Percentiles rank a stretch among this genome's conserved stretches.
These are phyloP conservation scores for Neolamprologus kungweensis DNA, from an alignment of 2,113 vertebrate genomes.

Conservation along the genomic window DNA sequence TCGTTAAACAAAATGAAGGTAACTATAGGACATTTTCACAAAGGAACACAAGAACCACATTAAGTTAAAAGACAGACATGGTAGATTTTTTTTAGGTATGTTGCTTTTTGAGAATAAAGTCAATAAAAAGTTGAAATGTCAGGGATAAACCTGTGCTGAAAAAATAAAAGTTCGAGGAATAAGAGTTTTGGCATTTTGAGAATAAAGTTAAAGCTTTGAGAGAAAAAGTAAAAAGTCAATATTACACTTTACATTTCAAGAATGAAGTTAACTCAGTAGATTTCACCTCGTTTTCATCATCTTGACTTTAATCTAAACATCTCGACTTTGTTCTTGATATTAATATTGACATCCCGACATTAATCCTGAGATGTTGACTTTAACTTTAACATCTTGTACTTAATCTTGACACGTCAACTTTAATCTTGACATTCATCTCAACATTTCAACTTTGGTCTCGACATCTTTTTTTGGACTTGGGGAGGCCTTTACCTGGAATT, in stretches of 20 bases:
- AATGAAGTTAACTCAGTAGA: neutral
- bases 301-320: neutral
- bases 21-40: neutral
- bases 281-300: neutral
- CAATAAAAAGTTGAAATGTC: neutral
- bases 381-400: neutral
- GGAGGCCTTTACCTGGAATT: constrained; percentile 71
- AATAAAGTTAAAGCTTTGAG: neutral
- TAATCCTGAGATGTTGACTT: neutral
- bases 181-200: neutral
- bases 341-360: neutral
- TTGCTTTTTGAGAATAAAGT: neutral
- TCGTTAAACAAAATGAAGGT: neutral
- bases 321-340: neutral
- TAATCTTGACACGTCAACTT: neutral
- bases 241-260: neutral
- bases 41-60: neutral
- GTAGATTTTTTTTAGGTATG: neutral
- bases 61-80: neutral
- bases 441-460: neutral
- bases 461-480: neutral
- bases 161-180: neutral
- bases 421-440: neutral
- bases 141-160: neutral
- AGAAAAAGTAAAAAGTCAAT: neutral